phyloP scores from a whole-genome alignment of 2,113 vertebrate genomes.

The Poeciliopsis turrubarensis region DNA sequence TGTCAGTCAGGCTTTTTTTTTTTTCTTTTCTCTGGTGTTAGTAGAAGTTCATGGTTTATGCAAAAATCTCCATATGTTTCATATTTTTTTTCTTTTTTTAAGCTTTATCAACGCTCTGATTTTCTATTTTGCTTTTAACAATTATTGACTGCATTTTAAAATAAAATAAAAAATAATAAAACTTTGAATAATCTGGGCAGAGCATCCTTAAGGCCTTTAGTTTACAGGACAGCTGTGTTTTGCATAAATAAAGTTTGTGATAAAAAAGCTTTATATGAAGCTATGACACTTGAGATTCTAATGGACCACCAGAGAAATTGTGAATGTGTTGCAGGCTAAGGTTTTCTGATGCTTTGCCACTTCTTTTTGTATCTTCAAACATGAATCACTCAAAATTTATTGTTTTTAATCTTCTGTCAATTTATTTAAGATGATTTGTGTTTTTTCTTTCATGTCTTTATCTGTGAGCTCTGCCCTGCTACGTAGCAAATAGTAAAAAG shows the following conservation, averaged over 20 bases:
- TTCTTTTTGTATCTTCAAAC: background rate
- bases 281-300: background rate
- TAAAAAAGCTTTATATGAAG: too few relatives aligned
- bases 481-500: background rate
- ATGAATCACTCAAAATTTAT: background rate
- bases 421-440: background rate
- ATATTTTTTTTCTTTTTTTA: background rate
- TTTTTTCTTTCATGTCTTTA: background rate
- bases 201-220: background rate
- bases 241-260: too few relatives aligned
- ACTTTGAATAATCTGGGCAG: background rate
- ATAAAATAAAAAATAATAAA: background rate
- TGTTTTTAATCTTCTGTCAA: background rate
- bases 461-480: background rate
- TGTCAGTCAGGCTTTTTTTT: conserved; percentile 3
- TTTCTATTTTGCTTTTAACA: background rate
- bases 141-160: background rate
- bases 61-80: background rate
- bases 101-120: background rate
- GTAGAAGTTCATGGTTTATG: conserved; percentile 8
- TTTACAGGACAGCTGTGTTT: background rate
- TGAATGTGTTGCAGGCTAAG: too few relatives aligned
- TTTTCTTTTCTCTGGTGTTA: background rate
- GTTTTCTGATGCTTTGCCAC: background rate
- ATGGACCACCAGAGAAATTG: background rate